Base-by-base conservation (phyloP, 37 sponge, comb jelly and placozoan species). In the Spongia lamella region DNA sequence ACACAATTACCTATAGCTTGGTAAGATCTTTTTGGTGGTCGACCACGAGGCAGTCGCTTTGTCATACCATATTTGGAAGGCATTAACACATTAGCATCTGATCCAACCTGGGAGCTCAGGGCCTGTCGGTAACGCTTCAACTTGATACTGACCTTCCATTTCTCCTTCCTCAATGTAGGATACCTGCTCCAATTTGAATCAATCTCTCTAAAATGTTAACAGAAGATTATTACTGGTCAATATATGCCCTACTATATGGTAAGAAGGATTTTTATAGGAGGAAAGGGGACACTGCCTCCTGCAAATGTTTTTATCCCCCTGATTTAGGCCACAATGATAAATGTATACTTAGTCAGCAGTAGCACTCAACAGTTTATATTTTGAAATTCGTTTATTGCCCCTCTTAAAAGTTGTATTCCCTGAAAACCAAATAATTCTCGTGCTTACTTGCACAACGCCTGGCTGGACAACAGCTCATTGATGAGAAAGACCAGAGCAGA, bases 121-220 rank as follows among this genome's bases (percentile, higher is more conserved):
- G 30, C 19, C 63, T 13, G 38, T 83, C 84, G 47, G 33, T 62
- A 76, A 16, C 84, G 79, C 66, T 87, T 92, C 77, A 87, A 26
- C 50, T 93, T 93, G 58, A 86, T 56, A 61, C 78, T 85, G 47
- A 93, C 79, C 68, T 89, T 93, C 93, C 93, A 93, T 36, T 93
- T 93, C 19, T 82, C 85, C 31, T 91, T 27, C n/a, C 93, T 55
- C 40, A 88, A 63, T 0, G 67, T 50, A 20, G 93, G 67, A 14
- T 85, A 77, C 53, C 77, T 73, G 1, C 88, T 91, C 90, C 84
- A 84, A 43, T 79, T 60, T 20, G 51, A 68, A 75, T 93, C 93
- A 30, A 93, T 84, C 63, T 88, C 90, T 40, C 70, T 66, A 27
- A 58, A 27, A 15, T 58, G 29, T 58, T 14, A 58, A 15, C n/a